A percentile compares a stretch with the other conserved stretches of the same genome.
phyloP scores from a whole-genome alignment of 2,888 invertebrate genomes.

The Lasioglossum lativentre region DNA sequence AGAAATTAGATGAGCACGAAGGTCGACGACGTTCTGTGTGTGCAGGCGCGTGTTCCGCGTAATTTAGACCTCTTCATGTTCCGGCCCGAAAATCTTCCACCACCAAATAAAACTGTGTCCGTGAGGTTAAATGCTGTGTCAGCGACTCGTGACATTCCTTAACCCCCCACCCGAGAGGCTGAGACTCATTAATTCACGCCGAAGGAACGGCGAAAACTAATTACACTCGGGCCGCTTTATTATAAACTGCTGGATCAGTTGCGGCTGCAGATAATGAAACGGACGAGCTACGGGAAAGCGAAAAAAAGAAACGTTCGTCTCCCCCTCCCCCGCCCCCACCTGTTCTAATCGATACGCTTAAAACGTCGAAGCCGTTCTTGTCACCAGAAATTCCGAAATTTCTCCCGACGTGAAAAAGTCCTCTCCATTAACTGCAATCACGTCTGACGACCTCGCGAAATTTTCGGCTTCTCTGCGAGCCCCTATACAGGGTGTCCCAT shows the following conservation, averaged over 20 bases:
- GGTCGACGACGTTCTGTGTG: constrained; percentile 27
- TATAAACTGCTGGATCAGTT: constrained; percentile 33
- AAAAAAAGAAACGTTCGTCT: not conserved
- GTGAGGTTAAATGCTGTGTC: constrained; percentile 43
- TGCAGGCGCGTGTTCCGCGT: constrained; percentile 29
- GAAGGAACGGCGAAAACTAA: constrained; percentile 32
- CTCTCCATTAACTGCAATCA: not conserved
- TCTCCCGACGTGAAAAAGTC: not conserved
- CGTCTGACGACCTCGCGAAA: not conserved
- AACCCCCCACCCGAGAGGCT: not conserved
- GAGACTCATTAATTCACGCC: constrained; percentile 34
- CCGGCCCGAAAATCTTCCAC: constrained; percentile 32
- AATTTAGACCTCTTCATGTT: constrained; percentile 51
- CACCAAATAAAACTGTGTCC: constrained; percentile 41
- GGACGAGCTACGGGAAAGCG: not conserved
- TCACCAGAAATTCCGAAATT: not conserved
- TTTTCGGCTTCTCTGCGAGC: not conserved
- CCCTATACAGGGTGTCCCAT: not conserved
- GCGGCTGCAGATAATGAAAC: constrained; percentile 20
- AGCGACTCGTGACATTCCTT: constrained; percentile 41
- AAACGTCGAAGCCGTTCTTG: not conserved
- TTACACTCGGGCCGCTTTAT: constrained; percentile 37
- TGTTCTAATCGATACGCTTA: not conserved
- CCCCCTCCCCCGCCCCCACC: too few species aligned
- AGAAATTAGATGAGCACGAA: constrained; percentile 47